Conservation (phyloP, 2,888 invertebrate genomes). For the Synanthedon vespiformis region DNA sequence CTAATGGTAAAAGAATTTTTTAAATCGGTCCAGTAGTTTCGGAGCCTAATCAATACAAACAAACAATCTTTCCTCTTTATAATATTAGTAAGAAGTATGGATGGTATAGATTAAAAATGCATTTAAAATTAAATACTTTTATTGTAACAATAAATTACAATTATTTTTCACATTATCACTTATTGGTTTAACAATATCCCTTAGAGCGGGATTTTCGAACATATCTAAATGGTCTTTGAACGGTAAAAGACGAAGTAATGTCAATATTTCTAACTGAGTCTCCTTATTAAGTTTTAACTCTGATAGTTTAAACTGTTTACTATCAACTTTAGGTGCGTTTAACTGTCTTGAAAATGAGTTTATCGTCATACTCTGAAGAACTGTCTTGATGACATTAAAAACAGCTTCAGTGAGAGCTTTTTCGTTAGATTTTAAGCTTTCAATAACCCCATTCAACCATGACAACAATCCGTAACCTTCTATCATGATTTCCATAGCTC, state of each 20-base stretch:
- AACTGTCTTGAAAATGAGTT: constrained; percentile 32
- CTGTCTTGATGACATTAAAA: constrained; percentile 30
- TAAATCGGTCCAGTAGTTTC: too few relatives aligned
- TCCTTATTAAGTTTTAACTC: constrained; percentile 49
- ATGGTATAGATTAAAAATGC: too few relatives aligned
- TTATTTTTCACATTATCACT: too few relatives aligned
- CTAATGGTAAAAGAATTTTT: too few relatives aligned
- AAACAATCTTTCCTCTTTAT: too few relatives aligned
- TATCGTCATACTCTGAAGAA: constrained; percentile 36
- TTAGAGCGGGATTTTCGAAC: neutral
- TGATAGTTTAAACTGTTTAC: constrained; percentile 9
- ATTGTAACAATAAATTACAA: neutral
- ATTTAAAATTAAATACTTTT: neutral
- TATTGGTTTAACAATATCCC: neutral
- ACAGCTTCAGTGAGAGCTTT: constrained; percentile 26
- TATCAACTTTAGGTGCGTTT: constrained; percentile 17
- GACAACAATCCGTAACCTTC: constrained; percentile 77
- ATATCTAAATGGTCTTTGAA: neutral
- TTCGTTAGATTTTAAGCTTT: constrained; percentile 32
- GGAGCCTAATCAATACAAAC: too few relatives aligned
- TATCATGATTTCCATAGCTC: constrained; percentile 74
- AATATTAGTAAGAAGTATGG: too few relatives aligned
- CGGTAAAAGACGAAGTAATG: constrained; percentile 15
- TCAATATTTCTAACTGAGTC: constrained; percentile 41
- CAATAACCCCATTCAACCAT: constrained; percentile 70